Percentiles rank a stretch among this genome's conserved stretches.
These are phyloP conservation scores for Halictus quadricinctus DNA, from an alignment of 2,888 invertebrate genomes.

Conservation along the genomic window DNA sequence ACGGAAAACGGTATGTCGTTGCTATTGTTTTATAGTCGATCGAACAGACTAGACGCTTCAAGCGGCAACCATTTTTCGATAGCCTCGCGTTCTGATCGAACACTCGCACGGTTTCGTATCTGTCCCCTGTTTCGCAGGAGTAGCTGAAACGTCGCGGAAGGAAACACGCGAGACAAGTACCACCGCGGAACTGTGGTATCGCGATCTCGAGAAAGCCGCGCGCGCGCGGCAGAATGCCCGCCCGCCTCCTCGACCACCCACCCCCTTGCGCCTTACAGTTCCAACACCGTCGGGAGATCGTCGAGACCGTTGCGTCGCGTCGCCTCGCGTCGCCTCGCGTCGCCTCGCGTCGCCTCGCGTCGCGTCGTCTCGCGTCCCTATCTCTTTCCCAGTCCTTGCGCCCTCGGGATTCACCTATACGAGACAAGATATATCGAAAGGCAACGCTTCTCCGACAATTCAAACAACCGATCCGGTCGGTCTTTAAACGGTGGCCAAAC, in stretches of 20 bases:
- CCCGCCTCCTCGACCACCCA: constrained; percentile 53
- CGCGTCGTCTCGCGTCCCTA: not conserved
- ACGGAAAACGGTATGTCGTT: too few species aligned
- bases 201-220: constrained; percentile 62
- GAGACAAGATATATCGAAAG: constrained; percentile 40
- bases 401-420: constrained; percentile 29
- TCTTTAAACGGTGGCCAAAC: constrained; percentile 36
- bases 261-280: constrained; percentile 53
- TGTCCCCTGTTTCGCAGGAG: constrained; percentile 32
- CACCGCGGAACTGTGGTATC: constrained; percentile 61
- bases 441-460: constrained; percentile 49
- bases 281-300: constrained; percentile 40
- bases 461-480: constrained; percentile 38
- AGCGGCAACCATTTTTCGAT: not conserved
- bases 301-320: constrained; percentile 10
- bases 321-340: not conserved
- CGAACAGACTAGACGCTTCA: not conserved
- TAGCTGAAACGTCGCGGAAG: constrained; percentile 54
- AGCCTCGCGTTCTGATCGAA: not conserved
- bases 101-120: not conserved
- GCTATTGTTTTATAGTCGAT: not conserved
- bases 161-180: constrained; percentile 61
- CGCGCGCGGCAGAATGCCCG: constrained; percentile 57
- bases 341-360: not conserved
- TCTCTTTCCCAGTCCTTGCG: not conserved